Percentiles rank a stretch among this genome's conserved stretches.
phyloP scores from a whole-genome alignment of 2,113 vertebrate species.

The Sturnira hondurensis region DNA sequence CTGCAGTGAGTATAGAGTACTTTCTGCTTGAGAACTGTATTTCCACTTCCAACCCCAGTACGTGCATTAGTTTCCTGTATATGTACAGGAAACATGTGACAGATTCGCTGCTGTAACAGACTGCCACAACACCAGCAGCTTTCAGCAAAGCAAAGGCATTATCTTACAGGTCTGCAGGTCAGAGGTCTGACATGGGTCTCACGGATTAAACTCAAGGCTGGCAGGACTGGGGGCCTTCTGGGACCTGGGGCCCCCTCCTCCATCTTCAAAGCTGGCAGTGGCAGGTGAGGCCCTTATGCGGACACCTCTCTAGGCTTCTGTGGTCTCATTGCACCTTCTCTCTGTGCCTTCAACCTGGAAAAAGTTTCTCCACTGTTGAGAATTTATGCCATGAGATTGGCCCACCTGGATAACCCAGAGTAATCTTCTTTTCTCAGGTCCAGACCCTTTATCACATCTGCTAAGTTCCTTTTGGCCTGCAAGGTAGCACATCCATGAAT shows the following conservation, averaged over 20 bases:
- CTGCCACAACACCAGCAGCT: neutral
- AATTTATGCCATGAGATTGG: neutral
- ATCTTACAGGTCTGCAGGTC: neutral
- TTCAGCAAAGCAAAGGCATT: neutral
- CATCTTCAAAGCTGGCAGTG: neutral
- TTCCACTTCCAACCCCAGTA: neutral
- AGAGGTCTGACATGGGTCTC: neutral
- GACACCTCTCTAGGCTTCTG: neutral
- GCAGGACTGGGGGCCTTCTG: neutral
- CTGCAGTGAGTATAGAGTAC: neutral
- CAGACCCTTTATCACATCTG: neutral
- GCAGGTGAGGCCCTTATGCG: rapidly evolving
- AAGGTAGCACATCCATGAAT: neutral
- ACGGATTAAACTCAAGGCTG: neutral
- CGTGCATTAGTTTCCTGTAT: neutral
- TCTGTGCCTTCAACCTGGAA: neutral
- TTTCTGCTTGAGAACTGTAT: neutral
- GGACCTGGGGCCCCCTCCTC: rapidly evolving
- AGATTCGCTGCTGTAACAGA: neutral
- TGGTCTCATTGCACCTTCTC: neutral
- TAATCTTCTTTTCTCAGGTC: neutral
- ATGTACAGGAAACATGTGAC: too few species aligned
- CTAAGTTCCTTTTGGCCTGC: neutral
- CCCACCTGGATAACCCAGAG: neutral
- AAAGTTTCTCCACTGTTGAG: neutral